These are phyloP conservation scores for Syngnathus rostellatus DNA, from an alignment of 2,797 vertebrate genomes.

Conservation along the genomic window DNA sequence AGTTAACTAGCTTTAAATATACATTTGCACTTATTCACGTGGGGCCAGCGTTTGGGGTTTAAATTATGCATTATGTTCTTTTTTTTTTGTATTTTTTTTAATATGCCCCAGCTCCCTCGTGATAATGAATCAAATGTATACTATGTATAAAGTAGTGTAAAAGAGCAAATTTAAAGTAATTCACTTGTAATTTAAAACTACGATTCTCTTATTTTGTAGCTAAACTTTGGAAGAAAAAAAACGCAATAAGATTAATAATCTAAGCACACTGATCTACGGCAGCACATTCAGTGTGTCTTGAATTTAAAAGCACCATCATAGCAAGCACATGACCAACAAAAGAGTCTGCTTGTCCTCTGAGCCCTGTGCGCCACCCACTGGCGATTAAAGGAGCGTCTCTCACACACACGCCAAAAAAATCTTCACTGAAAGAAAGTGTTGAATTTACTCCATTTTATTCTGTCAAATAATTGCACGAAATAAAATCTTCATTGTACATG, in stretches of 20 bases:
- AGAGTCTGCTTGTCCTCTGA: slow-evolving; percentile 50
- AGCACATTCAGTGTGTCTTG: slow-evolving; percentile 55
- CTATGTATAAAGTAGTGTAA: slow-evolving; percentile 8
- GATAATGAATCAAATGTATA: slow-evolving; percentile 13
- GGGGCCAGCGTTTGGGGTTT: neutral
- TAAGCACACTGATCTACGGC: slow-evolving; percentile 38
- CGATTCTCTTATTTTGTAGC: neutral
- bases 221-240: neutral
- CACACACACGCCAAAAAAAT: neutral
- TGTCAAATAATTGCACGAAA: no score
- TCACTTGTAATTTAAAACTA: slow-evolving; percentile 3
- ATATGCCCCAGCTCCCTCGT: neutral
- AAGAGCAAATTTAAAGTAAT: slow-evolving; percentile 9
- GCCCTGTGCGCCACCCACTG: slow-evolving; percentile 60
- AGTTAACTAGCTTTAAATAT: neutral
- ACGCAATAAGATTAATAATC: slow-evolving; percentile 32
- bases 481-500: no score
- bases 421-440: no score
- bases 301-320: slow-evolving; percentile 56
- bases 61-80: neutral
- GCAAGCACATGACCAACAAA: slow-evolving; percentile 67
- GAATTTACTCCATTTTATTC: no score
- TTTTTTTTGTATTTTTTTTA: no score
- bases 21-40: neutral
- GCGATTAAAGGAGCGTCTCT: slow-evolving; percentile 11